A percentile compares a stretch with the other conserved stretches of the same genome.
Conservation (phyloP, 2,888 invertebrate species). For the Heterodera filipjevi region DNA sequence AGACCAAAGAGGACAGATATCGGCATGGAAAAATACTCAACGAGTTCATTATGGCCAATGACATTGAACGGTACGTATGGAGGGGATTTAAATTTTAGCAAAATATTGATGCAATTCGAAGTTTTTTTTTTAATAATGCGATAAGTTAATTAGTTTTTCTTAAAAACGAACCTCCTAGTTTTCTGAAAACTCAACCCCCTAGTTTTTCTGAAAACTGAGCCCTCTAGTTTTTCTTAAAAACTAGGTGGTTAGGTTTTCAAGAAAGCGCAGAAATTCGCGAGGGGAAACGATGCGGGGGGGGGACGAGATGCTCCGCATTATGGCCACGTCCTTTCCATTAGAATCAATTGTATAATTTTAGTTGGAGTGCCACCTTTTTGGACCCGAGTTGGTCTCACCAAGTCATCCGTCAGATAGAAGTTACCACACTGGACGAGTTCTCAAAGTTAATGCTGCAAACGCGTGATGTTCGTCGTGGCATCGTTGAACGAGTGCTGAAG, state of each 20-base stretch:
- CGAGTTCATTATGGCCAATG: conserved; percentile 64
- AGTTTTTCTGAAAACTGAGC: no score
- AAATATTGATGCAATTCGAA: no score
- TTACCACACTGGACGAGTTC: conserved; percentile 52
- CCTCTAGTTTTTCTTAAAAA: no score
- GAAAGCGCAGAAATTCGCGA: no score
- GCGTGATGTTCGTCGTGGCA: conserved; percentile 61
- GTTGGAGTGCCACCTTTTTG: conserved; percentile 52
- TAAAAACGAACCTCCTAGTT: no score
- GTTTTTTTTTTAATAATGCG: no score
- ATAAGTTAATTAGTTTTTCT: no score
- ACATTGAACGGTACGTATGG: conserved; percentile 56
- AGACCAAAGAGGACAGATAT: conserved; percentile 50
- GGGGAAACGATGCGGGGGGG: no score
- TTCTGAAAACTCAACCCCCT: no score
- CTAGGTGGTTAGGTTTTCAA: no score
- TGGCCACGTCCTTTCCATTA: neutral
- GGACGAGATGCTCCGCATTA: no score
- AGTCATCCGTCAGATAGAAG: conserved; percentile 49
- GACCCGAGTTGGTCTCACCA: conserved; percentile 65
- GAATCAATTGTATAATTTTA: neutral
- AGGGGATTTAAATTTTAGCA: no score
- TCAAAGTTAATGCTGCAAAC: conserved; percentile 64
- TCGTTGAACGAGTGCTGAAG: conserved; percentile 63
- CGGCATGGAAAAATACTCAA: conserved; percentile 54